Percentiles rank a stretch among this genome's conserved stretches.
Conservation (phyloP, 37 sponge, comb jelly and placozoan genomes). For the Axinella damicornis region DNA sequence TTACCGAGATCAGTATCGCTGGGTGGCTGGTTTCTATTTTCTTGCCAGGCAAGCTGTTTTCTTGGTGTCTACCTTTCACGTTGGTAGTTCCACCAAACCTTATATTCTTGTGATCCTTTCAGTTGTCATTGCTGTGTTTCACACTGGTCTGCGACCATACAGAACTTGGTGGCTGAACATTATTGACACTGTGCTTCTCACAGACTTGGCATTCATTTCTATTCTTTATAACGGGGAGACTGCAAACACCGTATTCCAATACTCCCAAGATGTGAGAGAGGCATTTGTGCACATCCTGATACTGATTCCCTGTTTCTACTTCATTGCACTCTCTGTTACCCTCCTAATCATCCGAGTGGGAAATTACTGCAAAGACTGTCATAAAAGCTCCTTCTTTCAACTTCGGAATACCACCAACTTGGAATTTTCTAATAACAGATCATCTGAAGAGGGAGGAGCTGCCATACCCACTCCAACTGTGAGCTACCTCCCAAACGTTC, state of each 20-base stretch:
- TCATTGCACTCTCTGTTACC: not conserved
- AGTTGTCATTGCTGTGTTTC: conserved; percentile 6
- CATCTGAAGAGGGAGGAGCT: too few species aligned
- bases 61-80: conserved; percentile 11
- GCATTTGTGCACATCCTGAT: conserved; percentile 7
- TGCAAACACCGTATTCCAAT: conserved; percentile 15
- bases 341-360: not conserved
- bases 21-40: conserved; percentile 23
- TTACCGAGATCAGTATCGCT: conserved; percentile 8
- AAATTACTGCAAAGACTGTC: not conserved
- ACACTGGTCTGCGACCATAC: conserved; percentile 27
- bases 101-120: conserved; percentile 24
- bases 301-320: conserved; percentile 13
- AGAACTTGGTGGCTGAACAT: conserved; percentile 24
- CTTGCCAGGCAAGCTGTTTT: conserved; percentile 17
- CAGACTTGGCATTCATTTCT: conserved; percentile 20
- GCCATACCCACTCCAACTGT: too few species aligned
- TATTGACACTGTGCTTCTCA: conserved; percentile 11
- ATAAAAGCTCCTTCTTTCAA: too few species aligned
- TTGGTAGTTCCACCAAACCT: not conserved
- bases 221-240: conserved; percentile 20
- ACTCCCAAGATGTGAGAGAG: not conserved
- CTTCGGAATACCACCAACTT: too few species aligned
- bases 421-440: too few species aligned
- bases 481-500: too few species aligned